A percentile compares a stretch with the other conserved stretches of the same genome.
Conservation (phyloP, 1,140 invertebrate species). For the Drosophila watanabei region DNA sequence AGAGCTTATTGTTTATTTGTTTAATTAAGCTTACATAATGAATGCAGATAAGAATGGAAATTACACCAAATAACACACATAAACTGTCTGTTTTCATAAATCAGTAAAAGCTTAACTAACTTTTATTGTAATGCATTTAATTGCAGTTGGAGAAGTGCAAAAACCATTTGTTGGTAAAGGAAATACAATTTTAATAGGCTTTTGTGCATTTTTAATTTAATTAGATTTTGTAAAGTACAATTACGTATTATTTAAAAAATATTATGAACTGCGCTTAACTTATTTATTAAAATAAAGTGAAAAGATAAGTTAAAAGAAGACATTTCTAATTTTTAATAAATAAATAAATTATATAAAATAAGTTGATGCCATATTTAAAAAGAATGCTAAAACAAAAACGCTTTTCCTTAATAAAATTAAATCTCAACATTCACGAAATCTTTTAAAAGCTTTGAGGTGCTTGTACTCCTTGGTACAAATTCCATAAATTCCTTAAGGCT, state of each 20-base stretch:
- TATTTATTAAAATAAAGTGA: too few relatives aligned
- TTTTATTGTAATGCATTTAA: background rate
- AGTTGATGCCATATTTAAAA: background rate
- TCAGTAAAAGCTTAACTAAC: background rate
- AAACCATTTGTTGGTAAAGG: background rate
- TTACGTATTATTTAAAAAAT: too few relatives aligned
- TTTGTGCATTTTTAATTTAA: background rate
- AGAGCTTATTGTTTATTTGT: slow-evolving; percentile 9
- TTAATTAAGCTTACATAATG: background rate
- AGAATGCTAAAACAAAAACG: too few relatives aligned
- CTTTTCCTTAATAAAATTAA: background rate
- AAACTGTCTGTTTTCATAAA: background rate
- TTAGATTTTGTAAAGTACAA: too few relatives aligned
- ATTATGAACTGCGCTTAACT: too few relatives aligned
- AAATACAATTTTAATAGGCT: background rate
- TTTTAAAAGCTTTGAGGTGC: background rate
- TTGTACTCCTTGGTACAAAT: background rate
- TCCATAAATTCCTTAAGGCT: background rate
- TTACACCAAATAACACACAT: background rate
- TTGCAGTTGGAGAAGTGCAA: background rate
- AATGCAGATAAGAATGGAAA: background rate
- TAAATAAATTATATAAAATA: background rate
- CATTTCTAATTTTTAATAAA: background rate
- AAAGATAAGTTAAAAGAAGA: background rate
- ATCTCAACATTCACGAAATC: background rate